phyloP scores from a whole-genome alignment of 2,888 invertebrate species.

The Napeogenes inachia region DNA sequence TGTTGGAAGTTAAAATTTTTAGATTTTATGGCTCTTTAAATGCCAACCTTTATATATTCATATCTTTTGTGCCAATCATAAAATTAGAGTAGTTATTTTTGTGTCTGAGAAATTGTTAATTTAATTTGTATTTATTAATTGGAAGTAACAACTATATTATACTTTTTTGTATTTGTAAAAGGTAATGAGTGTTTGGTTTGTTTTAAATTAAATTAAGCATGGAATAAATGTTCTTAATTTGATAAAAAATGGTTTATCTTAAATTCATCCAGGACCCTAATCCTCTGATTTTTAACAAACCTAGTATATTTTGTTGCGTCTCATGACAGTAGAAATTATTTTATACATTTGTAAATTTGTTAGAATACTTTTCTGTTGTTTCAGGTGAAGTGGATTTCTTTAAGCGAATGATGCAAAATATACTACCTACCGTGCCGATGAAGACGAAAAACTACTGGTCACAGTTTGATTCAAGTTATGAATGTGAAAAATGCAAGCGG shows the following conservation, averaged over 20 bases:
- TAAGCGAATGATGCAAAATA: conserved; percentile 71
- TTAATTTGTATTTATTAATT: not conserved
- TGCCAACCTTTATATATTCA: conserved; percentile 13
- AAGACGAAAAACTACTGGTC: conserved; percentile 75
- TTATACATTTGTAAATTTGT: conserved; percentile 16
- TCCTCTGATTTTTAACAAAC: conserved; percentile 1
- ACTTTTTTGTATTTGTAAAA: conserved; percentile 58
- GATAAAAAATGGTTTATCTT: conserved; percentile 45
- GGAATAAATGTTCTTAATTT: conserved; percentile 75
- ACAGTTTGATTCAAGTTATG: conserved; percentile 66
- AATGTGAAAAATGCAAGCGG: conserved; percentile 83
- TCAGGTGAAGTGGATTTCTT: conserved; percentile 74
- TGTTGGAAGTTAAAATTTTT: too few species aligned
- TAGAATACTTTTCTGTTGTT: conserved; percentile 44
- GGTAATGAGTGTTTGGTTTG: conserved; percentile 72
- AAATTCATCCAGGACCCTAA: conserved; percentile 20
- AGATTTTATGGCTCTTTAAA: not conserved
- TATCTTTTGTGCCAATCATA: too few species aligned
- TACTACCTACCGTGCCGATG: conserved; percentile 69
- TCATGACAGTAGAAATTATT: conserved; percentile 15
- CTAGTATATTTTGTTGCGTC: conserved; percentile 24
- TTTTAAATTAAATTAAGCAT: conserved; percentile 66
- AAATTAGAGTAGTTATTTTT: too few species aligned
- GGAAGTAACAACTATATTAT: conserved; percentile 43
- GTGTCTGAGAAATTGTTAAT: too few species aligned